phyloP scores from a whole-genome alignment of 1,140 invertebrate genomes.

The Philaenus spumarius region DNA sequence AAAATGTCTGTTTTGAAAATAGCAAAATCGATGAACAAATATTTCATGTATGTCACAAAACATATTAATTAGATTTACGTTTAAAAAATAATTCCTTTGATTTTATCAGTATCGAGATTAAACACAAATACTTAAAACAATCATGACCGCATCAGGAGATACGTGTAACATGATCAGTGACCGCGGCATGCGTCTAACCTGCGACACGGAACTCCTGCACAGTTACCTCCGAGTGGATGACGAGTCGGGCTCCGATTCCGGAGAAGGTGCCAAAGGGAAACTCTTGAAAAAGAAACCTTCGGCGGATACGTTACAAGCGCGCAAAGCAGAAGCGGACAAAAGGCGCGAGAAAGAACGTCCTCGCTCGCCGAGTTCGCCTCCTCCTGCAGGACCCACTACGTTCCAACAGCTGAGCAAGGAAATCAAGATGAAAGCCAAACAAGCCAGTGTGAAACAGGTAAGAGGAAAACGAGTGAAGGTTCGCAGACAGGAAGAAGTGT shows the following conservation, averaged over 20 bases:
- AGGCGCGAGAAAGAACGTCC: slow-evolving; percentile 16
- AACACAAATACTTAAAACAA: too few species aligned
- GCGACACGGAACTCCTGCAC: slow-evolving; percentile 32
- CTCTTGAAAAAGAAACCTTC: slow-evolving; percentile 19
- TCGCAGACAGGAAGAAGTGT: slow-evolving; percentile 53
- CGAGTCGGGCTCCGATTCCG: slow-evolving; percentile 13
- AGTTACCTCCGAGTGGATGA: slow-evolving; percentile 29
- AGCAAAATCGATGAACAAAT: too few species aligned
- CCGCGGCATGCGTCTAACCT: background rate
- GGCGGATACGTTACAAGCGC: slow-evolving; percentile 10
- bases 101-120: too few species aligned
- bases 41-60: too few species aligned
- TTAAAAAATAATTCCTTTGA: too few species aligned
- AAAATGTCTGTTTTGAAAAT: too few species aligned
- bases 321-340: background rate
- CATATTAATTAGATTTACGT: too few species aligned
- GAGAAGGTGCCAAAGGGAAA: slow-evolving; percentile 14
- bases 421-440: slow-evolving; percentile 36
- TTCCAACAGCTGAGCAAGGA: slow-evolving; percentile 38
- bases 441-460: slow-evolving; percentile 38
- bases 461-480: slow-evolving; percentile 26
- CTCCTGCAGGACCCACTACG: slow-evolving; percentile 14
- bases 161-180: too few species aligned
- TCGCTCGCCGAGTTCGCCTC: background rate
- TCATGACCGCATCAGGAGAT: too few species aligned